Conservation (phyloP, 2,888 invertebrate genomes). For the Anagyrus pseudococci region DNA sequence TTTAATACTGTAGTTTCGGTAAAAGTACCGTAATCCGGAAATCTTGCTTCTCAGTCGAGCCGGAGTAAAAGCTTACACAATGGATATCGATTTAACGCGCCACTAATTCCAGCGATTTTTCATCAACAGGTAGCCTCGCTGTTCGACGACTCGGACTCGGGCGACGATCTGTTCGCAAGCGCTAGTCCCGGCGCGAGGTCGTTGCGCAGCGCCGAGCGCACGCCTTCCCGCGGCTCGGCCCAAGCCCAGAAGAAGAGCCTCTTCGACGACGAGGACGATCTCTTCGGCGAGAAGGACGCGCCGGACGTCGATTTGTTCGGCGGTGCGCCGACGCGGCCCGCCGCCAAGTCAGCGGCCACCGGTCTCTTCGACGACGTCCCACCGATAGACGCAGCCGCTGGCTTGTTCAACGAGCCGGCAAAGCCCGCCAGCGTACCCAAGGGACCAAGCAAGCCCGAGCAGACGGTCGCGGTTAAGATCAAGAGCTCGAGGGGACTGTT, state of each 20-base stretch:
- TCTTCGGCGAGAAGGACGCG: conserved; percentile 45
- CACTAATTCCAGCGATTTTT: not conserved
- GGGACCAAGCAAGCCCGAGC: no score
- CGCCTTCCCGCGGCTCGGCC: conserved; percentile 7
- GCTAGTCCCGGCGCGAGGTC: conserved; percentile 53
- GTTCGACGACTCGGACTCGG: conserved; percentile 58
- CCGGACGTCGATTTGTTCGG: conserved; percentile 53
- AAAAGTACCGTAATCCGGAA: no score
- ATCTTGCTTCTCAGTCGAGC: no score
- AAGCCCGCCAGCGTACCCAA: not conserved
- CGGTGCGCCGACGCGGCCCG: conserved; percentile 9
- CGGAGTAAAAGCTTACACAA: no score
- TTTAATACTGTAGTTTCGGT: no score
- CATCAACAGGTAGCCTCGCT: conserved; percentile 43
- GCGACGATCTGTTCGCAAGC: conserved; percentile 55
- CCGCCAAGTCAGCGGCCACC: conserved; percentile 1
- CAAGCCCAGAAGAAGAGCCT: conserved; percentile 41
- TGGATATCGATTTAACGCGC: not conserved
- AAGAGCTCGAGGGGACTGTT: conserved; percentile 15
- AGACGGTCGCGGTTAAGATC: not conserved
- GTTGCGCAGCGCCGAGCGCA: conserved; percentile 29
- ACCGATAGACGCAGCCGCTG: not conserved
- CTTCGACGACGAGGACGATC: conserved; percentile 52
- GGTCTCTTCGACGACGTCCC: conserved; percentile 16
- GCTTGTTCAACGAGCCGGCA: conserved; percentile 9